Conservation (phyloP, 2,113 vertebrate genomes). For the Oncorhynchus clarkii region DNA sequence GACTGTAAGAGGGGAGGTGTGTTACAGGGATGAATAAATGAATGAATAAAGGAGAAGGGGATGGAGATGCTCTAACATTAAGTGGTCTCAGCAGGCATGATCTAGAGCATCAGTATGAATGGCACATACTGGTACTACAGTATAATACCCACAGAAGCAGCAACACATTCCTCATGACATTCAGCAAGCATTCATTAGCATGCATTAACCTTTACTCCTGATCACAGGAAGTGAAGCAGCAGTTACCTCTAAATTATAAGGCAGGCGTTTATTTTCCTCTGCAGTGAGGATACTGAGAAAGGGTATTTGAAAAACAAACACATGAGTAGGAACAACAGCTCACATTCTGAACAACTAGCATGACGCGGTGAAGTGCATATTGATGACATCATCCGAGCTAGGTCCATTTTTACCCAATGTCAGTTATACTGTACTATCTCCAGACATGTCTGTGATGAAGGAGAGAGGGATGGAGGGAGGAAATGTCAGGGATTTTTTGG, state of each 20-base stretch:
- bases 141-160: constrained; percentile 55
- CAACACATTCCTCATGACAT: constrained; percentile 56
- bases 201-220: constrained; percentile 70
- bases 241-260: constrained; percentile 54
- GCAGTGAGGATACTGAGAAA: too few relatives aligned
- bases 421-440: constrained; percentile 23
- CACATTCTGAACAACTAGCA: too few relatives aligned
- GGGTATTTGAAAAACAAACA: too few relatives aligned
- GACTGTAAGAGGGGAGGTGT: not conserved
- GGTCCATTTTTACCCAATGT: not conserved
- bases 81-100: constrained; percentile 46
- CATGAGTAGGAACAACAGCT: too few relatives aligned
- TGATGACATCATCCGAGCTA: too few relatives aligned
- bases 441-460: constrained; percentile 22
- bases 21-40: constrained; percentile 2
- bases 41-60: not conserved
- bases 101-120: constrained; percentile 44
- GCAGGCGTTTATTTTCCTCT: constrained; percentile 12
- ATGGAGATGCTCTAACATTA: not conserved
- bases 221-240: constrained; percentile 21
- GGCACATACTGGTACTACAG: constrained; percentile 47
- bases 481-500: constrained; percentile 71
- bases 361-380: too few relatives aligned
- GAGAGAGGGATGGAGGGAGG: constrained; percentile 1
- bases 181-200: constrained; percentile 73